Evolutionary conservation across 2,888 invertebrate species (phyloP).

Genomic region (Coremacera marginata): DNA sequence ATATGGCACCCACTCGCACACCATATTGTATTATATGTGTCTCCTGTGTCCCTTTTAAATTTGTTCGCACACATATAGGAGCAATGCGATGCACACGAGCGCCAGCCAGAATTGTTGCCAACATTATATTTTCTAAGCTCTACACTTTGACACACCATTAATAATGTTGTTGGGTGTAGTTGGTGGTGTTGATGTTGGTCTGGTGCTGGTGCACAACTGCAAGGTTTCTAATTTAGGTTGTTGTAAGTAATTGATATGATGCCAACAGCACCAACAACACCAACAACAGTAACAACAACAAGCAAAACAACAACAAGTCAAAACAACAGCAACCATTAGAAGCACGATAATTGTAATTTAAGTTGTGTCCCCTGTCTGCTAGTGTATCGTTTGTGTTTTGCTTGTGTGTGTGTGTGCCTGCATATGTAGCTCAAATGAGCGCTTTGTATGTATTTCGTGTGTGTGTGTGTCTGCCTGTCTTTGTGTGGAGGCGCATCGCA

Average conservation of each 20-base stretch:
- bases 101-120: constrained; percentile 22
- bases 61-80: neutral
- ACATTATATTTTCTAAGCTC: constrained; percentile 19
- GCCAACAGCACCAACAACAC: neutral
- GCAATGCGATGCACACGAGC: neutral
- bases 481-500: constrained; percentile 14
- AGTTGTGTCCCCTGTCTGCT: constrained; percentile 9
- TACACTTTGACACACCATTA: constrained; percentile 31
- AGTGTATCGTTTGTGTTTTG: constrained; percentile 38
- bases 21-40: neutral
- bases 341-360: constrained; percentile 23
- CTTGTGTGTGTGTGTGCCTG: constrained; percentile 18
- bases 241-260: constrained; percentile 32
- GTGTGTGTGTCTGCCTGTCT: constrained; percentile 40
- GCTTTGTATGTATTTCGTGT: constrained; percentile 33
- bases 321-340: constrained; percentile 4
- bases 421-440: neutral
- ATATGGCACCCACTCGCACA: neutral
- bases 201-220: neutral
- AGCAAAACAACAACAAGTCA: neutral
- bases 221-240: constrained; percentile 25
- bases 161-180: constrained; percentile 24
- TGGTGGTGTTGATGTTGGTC: constrained; percentile 11
- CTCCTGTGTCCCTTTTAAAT: neutral
- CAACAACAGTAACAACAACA: neutral